Conservation (phyloP, 2,113 vertebrate species). For the Python bivittatus region DNA sequence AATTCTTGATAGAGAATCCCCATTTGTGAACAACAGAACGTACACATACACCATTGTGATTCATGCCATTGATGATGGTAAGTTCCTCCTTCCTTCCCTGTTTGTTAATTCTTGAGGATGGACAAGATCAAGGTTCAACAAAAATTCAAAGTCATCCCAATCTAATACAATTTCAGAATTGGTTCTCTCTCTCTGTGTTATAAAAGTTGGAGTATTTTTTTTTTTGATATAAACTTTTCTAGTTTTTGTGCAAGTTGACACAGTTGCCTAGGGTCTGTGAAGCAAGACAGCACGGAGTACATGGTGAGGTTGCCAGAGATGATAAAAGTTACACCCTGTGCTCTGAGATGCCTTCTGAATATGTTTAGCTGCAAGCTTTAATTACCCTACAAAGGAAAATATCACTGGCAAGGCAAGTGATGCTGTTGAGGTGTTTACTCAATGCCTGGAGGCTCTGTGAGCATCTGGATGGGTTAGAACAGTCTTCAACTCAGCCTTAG, state of each 20-base stretch:
- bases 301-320: not conserved
- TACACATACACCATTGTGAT: conserved; percentile 70
- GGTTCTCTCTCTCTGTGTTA: not conserved
- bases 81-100: not conserved
- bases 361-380: not conserved
- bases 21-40: conserved; percentile 60
- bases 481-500: not conserved
- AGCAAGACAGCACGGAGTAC: not conserved
- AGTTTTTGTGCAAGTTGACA: not conserved
- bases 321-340: not conserved
- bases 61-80: conserved; percentile 77
- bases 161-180: not conserved
- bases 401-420: not conserved
- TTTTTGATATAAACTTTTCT: not conserved
- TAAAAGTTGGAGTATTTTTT: not conserved
- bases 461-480: not conserved
- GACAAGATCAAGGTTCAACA: not conserved
- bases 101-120: not conserved
- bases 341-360: not conserved
- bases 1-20: conserved; percentile 78
- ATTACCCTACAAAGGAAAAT: not conserved
- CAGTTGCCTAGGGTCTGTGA: no score
- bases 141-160: not conserved
- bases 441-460: not conserved
- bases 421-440: not conserved